Conservation (phyloP, 2,113 vertebrate species). For the Aythya baeri region DNA sequence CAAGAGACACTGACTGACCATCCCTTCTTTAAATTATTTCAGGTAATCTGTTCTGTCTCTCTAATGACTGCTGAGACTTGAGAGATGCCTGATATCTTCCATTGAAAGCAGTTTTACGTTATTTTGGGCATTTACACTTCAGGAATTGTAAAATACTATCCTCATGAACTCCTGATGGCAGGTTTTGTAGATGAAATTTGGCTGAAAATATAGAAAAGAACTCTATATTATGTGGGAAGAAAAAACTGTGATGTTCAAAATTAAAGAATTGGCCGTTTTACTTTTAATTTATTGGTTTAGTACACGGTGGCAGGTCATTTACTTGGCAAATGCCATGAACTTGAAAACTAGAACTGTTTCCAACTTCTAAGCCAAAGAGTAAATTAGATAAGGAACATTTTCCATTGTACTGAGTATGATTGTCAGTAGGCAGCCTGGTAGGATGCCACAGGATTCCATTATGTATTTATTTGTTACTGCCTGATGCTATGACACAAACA, state of each 20-base stretch:
- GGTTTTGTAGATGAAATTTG: background rate
- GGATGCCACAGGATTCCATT: background rate
- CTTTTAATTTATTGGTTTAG: background rate
- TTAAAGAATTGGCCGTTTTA: background rate
- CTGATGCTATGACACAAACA: background rate
- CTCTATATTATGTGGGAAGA: background rate
- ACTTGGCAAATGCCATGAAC: background rate
- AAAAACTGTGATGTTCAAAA: background rate
- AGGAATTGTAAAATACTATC: background rate
- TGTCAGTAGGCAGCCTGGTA: background rate
- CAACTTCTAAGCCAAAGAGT: background rate
- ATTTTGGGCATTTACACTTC: background rate
- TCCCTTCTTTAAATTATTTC: background rate
- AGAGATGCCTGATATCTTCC: background rate
- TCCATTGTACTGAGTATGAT: background rate
- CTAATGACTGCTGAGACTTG: background rate
- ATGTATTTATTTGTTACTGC: background rate
- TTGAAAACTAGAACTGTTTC: background rate
- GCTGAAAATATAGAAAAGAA: background rate
- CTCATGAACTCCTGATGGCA: background rate
- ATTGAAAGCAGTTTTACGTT: background rate
- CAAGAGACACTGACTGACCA: background rate
- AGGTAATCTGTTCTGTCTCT: background rate
- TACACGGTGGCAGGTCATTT: background rate
- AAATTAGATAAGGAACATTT: background rate